Conservation (phyloP, 35 echinoderm and acorn worm species). For the Lytechinus pictus region DNA sequence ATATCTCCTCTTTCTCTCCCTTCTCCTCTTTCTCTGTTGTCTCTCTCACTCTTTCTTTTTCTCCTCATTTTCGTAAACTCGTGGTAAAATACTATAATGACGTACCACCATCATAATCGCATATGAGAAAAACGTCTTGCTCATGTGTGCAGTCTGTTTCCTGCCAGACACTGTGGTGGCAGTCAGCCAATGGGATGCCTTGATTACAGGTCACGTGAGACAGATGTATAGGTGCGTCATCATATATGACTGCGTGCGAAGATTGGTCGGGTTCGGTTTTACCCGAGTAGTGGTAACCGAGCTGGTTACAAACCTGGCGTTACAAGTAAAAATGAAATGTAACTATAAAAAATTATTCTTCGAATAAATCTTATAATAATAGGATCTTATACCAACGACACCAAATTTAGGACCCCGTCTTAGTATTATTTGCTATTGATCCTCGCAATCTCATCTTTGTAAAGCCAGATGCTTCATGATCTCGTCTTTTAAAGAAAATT, state of each 20-base stretch:
- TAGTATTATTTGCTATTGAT: too few relatives aligned
- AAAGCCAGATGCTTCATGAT: too few relatives aligned
- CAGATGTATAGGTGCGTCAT: background rate
- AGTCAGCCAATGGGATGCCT: conserved; percentile 33
- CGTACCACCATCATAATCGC: background rate
- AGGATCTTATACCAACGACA: too few relatives aligned
- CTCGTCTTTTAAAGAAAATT: too few relatives aligned
- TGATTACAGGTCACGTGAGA: background rate
- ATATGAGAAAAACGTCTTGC: conserved; percentile 14
- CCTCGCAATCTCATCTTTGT: too few relatives aligned
- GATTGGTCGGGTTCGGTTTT: background rate
- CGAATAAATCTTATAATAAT: too few relatives aligned
- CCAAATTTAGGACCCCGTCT: too few relatives aligned
- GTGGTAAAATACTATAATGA: background rate
- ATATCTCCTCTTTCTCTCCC: too few relatives aligned
- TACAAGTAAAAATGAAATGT: background rate
- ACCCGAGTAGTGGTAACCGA: background rate
- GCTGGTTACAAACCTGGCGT: conserved; percentile 29
- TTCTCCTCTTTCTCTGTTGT: too few relatives aligned
- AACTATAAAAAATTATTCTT: too few relatives aligned
- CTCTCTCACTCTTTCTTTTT: too few relatives aligned
- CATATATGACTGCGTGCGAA: background rate
- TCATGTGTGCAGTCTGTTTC: conserved; percentile 11
- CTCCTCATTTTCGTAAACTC: too few relatives aligned
- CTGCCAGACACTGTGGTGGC: conserved; percentile 6